phyloP scores from a whole-genome alignment of 2,888 invertebrate species.

The Venusia cambrica region DNA sequence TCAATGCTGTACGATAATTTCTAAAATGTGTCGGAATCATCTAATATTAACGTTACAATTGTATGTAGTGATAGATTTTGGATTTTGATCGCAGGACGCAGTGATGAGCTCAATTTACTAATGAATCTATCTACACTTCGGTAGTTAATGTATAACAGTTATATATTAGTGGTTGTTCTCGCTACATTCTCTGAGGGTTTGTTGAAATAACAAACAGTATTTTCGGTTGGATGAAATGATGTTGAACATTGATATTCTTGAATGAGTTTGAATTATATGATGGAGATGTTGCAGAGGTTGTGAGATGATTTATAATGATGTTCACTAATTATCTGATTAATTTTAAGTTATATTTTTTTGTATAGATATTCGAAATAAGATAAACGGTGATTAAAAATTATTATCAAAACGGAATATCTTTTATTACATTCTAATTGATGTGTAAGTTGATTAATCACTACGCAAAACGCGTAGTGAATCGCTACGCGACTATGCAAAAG shows the following conservation, averaged over 20 bases:
- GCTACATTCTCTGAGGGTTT: conserved; percentile 39
- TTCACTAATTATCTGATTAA: conserved; percentile 78
- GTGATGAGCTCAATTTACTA: conserved; percentile 24
- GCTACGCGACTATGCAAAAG: too few species aligned
- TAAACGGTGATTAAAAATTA: conserved; percentile 73
- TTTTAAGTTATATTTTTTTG: conserved; percentile 79
- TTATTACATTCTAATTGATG: conserved; percentile 7
- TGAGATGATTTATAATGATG: conserved; percentile 79
- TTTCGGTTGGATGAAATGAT: conserved; percentile 49
- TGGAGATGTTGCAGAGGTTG: conserved; percentile 76
- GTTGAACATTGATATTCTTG: conserved; percentile 63
- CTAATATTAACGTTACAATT: conserved; percentile 30
- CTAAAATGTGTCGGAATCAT: conserved; percentile 5
- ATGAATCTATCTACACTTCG: conserved; percentile 22
- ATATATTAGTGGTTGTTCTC: conserved; percentile 25
- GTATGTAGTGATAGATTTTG: conserved; percentile 29
- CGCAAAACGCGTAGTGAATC: conserved; percentile 24
- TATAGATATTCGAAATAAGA: conserved; percentile 75
- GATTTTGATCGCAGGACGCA: conserved; percentile 26
- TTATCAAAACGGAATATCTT: conserved; percentile 46
- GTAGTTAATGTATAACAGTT: conserved; percentile 23
- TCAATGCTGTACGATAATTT: conserved; percentile 21
- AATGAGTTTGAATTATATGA: conserved; percentile 64
- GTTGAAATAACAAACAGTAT: conserved; percentile 42
- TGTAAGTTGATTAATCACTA: conserved; percentile 2